These are phyloP conservation scores for Leptocoma aspasia DNA, from an alignment of 2,113 vertebrate genomes.

Conservation along the genomic window DNA sequence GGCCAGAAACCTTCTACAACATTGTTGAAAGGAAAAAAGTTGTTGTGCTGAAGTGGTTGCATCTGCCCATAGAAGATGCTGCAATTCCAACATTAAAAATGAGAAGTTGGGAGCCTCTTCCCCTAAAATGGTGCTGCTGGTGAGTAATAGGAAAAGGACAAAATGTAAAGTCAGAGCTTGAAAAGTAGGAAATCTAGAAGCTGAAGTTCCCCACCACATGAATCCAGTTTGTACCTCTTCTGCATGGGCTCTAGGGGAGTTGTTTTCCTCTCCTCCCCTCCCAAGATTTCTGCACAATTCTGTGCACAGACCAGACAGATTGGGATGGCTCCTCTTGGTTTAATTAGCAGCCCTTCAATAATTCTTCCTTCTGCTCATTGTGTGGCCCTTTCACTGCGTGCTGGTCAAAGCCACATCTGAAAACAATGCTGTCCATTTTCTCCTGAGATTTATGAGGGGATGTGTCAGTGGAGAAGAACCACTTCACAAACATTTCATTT, in stretches of 20 bases:
- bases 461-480: neutral
- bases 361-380: conserved; percentile 23
- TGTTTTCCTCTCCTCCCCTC: neutral
- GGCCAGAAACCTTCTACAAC: neutral
- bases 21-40: neutral
- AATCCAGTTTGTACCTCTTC: neutral
- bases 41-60: neutral
- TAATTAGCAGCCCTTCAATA: neutral
- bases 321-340: neutral
- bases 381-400: neutral
- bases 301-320: neutral
- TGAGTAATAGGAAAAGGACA: neutral
- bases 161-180: neutral
- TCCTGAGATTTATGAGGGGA: neutral
- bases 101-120: neutral
- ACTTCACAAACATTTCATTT: conserved; percentile 26
- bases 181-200: rapidly evolving
- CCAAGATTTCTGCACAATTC: neutral
- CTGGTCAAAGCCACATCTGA: conserved; percentile 35
- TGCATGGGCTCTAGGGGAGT: neutral
- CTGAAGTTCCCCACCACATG: neutral
- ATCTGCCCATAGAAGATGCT: neutral
- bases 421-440: conserved; percentile 2
- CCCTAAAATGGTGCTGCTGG: neutral
- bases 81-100: neutral